Evolutionary conservation across 1,140 invertebrate species (phyloP), one percentile per base, ranked within the genome.

Genomic region (Geopemphigus sp.): DNA sequence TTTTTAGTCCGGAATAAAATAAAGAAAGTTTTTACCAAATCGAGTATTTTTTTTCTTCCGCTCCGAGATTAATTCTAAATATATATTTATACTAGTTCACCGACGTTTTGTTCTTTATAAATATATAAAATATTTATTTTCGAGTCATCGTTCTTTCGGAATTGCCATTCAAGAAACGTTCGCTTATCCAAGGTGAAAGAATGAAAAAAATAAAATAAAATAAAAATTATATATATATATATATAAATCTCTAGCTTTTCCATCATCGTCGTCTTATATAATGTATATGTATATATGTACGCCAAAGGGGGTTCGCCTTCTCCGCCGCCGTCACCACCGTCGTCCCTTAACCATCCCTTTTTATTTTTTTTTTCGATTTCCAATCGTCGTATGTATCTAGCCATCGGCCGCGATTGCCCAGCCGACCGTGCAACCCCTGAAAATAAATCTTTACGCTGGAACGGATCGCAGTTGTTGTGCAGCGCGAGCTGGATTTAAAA

Each of bases 361-460:
- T 22, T 24, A 39, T 24, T 76, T 45, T 39, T 78, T 78, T 78
- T 78, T 78, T 78, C 74, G 74, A 78, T 78, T 78, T 78, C 74
- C 74, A 78, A 78, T 78, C 74, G 56, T 78, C 74, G 74, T 61
- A 29, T 50, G 57, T 78, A 78, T 78, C 74, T 78, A 78, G 74
- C 74, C 74, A 78, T 78, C 74, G 74, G 74, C 74, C 74, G 74
- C 74, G 57, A 78, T 78, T 78, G 74, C 74, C 74, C 74, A 78
- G 56, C 74, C 74, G 57, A 78, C 74, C 74, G 74, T 78, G 74
- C 74, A 78, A 78, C 74, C 74, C 74, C 74, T 78, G 74, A 78
- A 78, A 78, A 78, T 78, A 78, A 78, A 78, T 78, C 74, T 78
- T 78, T 63, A 78, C 74, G 74, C 74, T 78, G 74, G 74, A 78